Percentiles rank a stretch among this genome's conserved stretches.
These are phyloP conservation scores for Xestia rhomboidea DNA, from an alignment of 2,888 invertebrate genomes.

Conservation along the genomic window DNA sequence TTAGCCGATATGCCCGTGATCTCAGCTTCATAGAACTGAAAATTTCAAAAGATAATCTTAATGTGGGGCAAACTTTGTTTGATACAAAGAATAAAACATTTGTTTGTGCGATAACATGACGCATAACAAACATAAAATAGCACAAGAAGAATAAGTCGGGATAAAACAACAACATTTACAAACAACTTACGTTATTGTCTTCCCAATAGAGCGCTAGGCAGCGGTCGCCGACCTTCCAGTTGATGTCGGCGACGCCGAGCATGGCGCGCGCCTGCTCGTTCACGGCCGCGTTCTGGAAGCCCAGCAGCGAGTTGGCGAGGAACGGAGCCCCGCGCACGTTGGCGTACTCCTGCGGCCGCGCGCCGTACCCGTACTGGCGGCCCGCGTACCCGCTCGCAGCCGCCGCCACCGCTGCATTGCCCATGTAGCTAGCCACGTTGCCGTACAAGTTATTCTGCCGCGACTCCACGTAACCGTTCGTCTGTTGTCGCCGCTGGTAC, in stretches of 20 bases:
- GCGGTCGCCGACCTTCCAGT: constrained; percentile 95
- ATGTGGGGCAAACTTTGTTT: background rate
- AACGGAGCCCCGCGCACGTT: constrained; percentile 81
- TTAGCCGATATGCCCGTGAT: constrained; percentile 95
- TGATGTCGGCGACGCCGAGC: constrained; percentile 89
- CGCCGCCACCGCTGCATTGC: constrained; percentile 50
- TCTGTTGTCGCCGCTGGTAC: constrained; percentile 77
- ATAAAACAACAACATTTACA: too few relatives aligned
- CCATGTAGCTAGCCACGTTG: constrained; percentile 57
- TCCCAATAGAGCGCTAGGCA: constrained; percentile 98
- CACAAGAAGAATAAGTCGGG: too few relatives aligned
- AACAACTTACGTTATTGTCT: constrained; percentile 94
- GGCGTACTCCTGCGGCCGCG: constrained; percentile 77
- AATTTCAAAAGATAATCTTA: constrained; percentile 33
- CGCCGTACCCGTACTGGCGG: constrained; percentile 78
- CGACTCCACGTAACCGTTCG: constrained; percentile 83
- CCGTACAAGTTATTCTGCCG: constrained; percentile 71
- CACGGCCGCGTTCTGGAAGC: constrained; percentile 89
- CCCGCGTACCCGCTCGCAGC: constrained; percentile 69
- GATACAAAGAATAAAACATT: background rate
- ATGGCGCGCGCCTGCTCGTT: constrained; percentile 89
- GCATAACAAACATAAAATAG: background rate
- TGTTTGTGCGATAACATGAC: background rate
- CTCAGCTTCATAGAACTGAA: constrained; percentile 95
- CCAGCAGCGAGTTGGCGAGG: constrained; percentile 85